Conservation (phyloP, 35 echinoderm and acorn worm species). For the Heliocidaris erythrogramma region DNA sequence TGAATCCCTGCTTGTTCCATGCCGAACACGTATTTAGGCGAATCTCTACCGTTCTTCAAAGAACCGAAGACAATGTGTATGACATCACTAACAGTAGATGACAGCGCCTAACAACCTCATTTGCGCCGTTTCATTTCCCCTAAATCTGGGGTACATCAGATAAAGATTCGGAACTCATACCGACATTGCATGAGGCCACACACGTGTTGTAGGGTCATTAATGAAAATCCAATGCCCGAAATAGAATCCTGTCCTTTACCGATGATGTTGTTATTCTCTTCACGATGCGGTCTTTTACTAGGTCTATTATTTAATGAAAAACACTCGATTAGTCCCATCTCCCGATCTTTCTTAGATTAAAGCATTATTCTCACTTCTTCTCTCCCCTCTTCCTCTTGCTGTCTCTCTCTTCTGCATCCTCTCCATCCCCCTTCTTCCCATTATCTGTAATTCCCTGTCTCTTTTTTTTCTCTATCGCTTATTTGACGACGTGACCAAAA, state of each 20-base stretch:
- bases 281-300: background rate
- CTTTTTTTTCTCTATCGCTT: background rate
- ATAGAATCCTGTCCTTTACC: background rate
- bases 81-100: background rate
- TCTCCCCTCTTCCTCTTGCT: background rate
- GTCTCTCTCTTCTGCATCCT: background rate
- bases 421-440: background rate
- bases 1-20: background rate
- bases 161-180: background rate
- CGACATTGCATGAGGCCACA: background rate
- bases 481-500: background rate
- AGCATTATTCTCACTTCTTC: background rate
- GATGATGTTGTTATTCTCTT: background rate
- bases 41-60: background rate
- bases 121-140: background rate
- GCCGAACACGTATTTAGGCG: background rate
- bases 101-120: background rate
- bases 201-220: background rate
- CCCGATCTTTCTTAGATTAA: background rate
- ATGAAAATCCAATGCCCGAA: background rate
- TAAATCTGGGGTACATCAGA: background rate
- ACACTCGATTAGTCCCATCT: background rate
- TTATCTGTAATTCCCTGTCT: background rate
- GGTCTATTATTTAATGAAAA: background rate
- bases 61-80: background rate